Conservation (phyloP, 2,888 invertebrate species). For the Lydus trimaculatus region DNA sequence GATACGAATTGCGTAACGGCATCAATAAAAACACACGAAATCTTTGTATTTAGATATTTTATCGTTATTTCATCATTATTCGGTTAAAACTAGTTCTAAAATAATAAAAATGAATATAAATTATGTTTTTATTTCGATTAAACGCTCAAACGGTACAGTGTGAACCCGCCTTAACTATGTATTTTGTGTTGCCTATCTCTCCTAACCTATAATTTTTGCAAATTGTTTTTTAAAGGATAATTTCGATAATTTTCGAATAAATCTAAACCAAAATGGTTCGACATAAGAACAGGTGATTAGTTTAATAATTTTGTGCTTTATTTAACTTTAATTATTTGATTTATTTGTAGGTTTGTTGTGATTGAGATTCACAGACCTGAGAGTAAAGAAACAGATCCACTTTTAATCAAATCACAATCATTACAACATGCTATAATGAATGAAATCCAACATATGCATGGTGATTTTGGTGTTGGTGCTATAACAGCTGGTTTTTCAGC, state of each 20-base stretch:
- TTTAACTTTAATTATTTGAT: slow-evolving; percentile 15
- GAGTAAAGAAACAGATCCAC: slow-evolving; percentile 62
- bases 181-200: background rate
- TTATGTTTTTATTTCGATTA: no score
- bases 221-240: background rate
- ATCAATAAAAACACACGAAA: no score
- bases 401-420: slow-evolving; percentile 63
- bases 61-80: no score
- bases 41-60: no score
- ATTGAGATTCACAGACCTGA: slow-evolving; percentile 67
- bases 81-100: background rate
- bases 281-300: slow-evolving; percentile 51
- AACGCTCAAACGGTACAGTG: background rate
- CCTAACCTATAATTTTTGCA: background rate
- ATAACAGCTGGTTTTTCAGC: slow-evolving; percentile 75
- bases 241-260: background rate
- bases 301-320: slow-evolving; percentile 17
- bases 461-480: slow-evolving; percentile 78
- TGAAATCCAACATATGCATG: slow-evolving; percentile 74
- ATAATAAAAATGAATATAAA: background rate
- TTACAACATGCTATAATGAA: slow-evolving; percentile 67
- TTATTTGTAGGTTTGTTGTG: slow-evolving; percentile 70
- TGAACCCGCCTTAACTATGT: background rate
- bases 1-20: no score
- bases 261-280: slow-evolving; percentile 47